phyloP scores from a whole-genome alignment of 2,888 invertebrate genomes.

The Scaptomyza tumidula region DNA sequence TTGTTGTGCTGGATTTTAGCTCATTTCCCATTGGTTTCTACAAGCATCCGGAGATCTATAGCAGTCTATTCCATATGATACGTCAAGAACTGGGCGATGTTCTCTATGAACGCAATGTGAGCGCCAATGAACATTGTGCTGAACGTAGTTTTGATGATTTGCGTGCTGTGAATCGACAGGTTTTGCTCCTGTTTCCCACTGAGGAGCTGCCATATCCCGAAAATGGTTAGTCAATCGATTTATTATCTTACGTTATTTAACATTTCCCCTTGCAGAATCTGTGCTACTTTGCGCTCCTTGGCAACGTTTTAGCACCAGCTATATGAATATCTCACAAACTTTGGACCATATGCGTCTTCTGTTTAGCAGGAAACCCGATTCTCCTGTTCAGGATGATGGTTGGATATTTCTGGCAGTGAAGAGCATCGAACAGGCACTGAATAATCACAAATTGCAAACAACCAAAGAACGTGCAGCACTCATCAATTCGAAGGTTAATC shows the following conservation, averaged over 20 bases:
- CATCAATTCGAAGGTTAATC: conserved; percentile 88
- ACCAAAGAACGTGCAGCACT: conserved; percentile 80
- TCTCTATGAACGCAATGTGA: conserved; percentile 76
- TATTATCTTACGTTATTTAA: background rate
- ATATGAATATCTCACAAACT: conserved; percentile 80
- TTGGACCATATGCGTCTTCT: conserved; percentile 82
- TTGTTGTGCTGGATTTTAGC: conserved; percentile 92
- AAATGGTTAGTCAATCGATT: conserved; percentile 65
- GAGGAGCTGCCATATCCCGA: conserved; percentile 82
- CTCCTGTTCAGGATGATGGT: conserved; percentile 80
- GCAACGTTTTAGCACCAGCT: conserved; percentile 81
- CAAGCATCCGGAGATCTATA: conserved; percentile 84
- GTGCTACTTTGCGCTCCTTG: conserved; percentile 81
- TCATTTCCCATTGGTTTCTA: conserved; percentile 88
- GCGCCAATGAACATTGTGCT: conserved; percentile 68
- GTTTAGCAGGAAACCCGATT: conserved; percentile 79
- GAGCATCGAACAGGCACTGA: conserved; percentile 81
- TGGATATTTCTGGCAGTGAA: conserved; percentile 82
- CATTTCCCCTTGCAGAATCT: conserved; percentile 73
- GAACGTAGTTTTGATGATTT: conserved; percentile 87
- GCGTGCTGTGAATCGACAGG: conserved; percentile 85
- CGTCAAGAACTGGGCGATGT: conserved; percentile 86
- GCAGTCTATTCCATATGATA: conserved; percentile 85
- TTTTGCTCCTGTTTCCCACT: conserved; percentile 86
- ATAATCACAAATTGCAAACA: conserved; percentile 75